phyloP scores from a whole-genome alignment of 2,888 invertebrate species.

The Cancer borealis region DNA sequence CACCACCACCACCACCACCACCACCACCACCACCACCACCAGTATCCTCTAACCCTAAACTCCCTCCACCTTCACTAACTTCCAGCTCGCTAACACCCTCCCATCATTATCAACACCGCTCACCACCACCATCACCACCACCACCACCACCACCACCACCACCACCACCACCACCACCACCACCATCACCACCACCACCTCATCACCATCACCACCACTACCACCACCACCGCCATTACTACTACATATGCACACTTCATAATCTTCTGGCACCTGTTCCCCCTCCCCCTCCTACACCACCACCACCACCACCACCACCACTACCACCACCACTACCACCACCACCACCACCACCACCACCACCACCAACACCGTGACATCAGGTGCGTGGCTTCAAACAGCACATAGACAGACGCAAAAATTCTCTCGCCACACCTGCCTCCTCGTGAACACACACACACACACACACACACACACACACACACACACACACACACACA shows the following conservation, averaged over 20 bases:
- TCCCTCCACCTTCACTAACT: too few species aligned
- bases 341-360: background rate
- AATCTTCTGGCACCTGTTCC: background rate
- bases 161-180: background rate
- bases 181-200: background rate
- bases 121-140: constrained; percentile 22
- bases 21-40: background rate
- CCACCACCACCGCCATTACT: background rate
- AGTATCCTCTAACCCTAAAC: background rate
- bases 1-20: background rate
- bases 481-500: background rate
- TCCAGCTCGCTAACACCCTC: too few species aligned
- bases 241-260: background rate
- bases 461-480: constrained; percentile 20
- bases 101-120: background rate
- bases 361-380: background rate
- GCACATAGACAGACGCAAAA: constrained; percentile 20
- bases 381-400: constrained; percentile 20
- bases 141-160: background rate
- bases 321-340: background rate
- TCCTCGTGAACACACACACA: constrained; percentile 20
- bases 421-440: constrained; percentile 2
- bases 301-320: background rate
- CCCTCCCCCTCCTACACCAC: background rate
- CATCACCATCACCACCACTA: background rate